Conservation (phyloP, 92 coral and sea anemone species). For the Heteractis magnifica region DNA sequence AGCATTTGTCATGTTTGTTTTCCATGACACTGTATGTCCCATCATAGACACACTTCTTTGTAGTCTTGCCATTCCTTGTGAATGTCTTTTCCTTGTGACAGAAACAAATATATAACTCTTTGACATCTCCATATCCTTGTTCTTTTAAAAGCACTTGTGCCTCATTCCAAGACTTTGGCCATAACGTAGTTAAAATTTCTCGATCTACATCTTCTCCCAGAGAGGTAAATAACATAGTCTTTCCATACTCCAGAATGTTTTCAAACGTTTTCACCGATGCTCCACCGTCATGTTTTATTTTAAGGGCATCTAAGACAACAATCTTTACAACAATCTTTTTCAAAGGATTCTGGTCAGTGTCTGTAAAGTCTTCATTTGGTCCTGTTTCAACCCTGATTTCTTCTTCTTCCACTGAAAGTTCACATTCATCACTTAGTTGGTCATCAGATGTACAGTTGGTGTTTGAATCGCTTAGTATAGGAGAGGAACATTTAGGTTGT, state of each 20-base stretch:
- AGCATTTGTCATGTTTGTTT: slow-evolving; percentile 41
- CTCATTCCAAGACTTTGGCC: slow-evolving; percentile 58
- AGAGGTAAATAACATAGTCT: slow-evolving; percentile 43
- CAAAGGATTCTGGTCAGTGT: slow-evolving; percentile 23
- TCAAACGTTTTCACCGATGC: slow-evolving; percentile 55
- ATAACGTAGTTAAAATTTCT: slow-evolving; percentile 49
- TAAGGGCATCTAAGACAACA: slow-evolving; percentile 64
- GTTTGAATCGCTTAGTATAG: background rate
- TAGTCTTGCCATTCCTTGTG: slow-evolving; percentile 50
- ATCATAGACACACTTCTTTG: slow-evolving; percentile 40
- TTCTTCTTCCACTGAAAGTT: slow-evolving; percentile 7
- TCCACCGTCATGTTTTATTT: slow-evolving; percentile 59
- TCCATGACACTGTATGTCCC: slow-evolving; percentile 60
- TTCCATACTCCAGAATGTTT: slow-evolving; percentile 64
- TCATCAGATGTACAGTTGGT: slow-evolving; percentile 8
- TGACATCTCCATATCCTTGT: slow-evolving; percentile 59
- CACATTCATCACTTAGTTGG: slow-evolving; percentile 11
- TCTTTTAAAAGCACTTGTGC: slow-evolving; percentile 61
- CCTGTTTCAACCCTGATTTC: slow-evolving; percentile 15
- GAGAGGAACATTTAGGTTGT: background rate
- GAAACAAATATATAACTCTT: slow-evolving; percentile 50
- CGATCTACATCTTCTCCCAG: slow-evolving; percentile 45
- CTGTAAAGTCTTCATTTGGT: slow-evolving; percentile 14
- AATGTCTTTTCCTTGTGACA: slow-evolving; percentile 42
- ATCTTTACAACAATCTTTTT: slow-evolving; percentile 51